Evolutionary conservation across 2,113 vertebrate species (phyloP).

Genomic region (Sinosuthora webbiana): DNA sequence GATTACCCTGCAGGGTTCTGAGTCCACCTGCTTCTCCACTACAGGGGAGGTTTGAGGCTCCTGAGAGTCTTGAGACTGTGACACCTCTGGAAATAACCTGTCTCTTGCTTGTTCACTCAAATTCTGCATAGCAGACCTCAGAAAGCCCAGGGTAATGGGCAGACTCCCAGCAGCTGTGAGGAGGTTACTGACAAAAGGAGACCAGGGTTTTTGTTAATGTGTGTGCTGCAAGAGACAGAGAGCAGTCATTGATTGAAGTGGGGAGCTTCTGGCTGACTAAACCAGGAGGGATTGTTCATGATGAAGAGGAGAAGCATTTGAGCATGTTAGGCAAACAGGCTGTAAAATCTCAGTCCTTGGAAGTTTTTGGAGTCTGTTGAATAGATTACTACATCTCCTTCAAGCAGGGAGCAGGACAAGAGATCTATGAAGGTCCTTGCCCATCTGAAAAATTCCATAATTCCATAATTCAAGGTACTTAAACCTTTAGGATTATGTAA

Average conservation of each 20-base stretch:
- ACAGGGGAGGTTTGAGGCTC: neutral
- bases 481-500: neutral
- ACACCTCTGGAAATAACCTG: neutral
- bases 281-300: neutral
- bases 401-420: neutral
- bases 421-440: neutral
- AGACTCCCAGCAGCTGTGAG: neutral
- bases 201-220: neutral
- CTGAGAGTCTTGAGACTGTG: neutral
- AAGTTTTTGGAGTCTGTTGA: neutral
- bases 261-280: neutral
- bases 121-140: neutral
- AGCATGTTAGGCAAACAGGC: neutral
- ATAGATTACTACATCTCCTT: neutral
- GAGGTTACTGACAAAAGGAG: neutral
- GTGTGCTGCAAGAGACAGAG: neutral
- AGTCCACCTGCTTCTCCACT: neutral
- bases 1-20: neutral
- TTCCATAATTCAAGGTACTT: neutral
- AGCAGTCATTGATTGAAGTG: rapidly evolving
- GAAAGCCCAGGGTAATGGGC: neutral
- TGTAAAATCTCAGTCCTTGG: neutral
- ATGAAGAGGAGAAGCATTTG: neutral
- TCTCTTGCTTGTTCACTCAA: neutral
- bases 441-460: neutral